Percentiles rank a stretch among this genome's conserved stretches.
Conservation (phyloP, 2,113 vertebrate species). For the Artemisiospiza belli region DNA sequence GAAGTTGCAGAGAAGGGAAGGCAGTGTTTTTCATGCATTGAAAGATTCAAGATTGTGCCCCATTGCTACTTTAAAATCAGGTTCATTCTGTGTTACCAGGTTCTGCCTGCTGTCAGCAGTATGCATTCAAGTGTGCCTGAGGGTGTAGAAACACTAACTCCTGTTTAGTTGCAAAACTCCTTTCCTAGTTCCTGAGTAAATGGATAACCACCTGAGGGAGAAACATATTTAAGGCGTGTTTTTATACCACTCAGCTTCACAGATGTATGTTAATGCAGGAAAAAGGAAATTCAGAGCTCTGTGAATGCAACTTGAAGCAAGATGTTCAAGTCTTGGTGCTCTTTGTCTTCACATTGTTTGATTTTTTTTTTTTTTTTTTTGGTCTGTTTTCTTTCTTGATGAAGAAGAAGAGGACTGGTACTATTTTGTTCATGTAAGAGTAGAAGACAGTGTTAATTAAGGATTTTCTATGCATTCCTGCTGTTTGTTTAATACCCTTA, state of each 20-base stretch:
- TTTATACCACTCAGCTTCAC: neutral
- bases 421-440: neutral
- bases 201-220: neutral
- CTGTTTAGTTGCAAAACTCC: neutral
- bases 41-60: neutral
- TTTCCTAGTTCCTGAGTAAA: neutral
- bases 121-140: neutral
- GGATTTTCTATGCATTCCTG: neutral
- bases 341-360: neutral
- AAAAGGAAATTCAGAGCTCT: neutral
- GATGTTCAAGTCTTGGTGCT: neutral
- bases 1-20: neutral
- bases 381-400: neutral
- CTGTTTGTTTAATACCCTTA: neutral
- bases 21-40: neutral
- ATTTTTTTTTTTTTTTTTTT: neutral
- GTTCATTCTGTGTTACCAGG: neutral
- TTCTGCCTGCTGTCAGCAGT: neutral
- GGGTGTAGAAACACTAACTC: neutral
- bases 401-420: neutral
- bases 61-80: neutral
- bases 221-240: neutral
- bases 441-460: neutral
- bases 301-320: neutral
- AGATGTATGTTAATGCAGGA: neutral